Evolutionary conservation across 2,797 vertebrate genomes (phyloP), one percentile per base, ranked within the genome.

Genomic region (Pelobates cultripes): DNA sequence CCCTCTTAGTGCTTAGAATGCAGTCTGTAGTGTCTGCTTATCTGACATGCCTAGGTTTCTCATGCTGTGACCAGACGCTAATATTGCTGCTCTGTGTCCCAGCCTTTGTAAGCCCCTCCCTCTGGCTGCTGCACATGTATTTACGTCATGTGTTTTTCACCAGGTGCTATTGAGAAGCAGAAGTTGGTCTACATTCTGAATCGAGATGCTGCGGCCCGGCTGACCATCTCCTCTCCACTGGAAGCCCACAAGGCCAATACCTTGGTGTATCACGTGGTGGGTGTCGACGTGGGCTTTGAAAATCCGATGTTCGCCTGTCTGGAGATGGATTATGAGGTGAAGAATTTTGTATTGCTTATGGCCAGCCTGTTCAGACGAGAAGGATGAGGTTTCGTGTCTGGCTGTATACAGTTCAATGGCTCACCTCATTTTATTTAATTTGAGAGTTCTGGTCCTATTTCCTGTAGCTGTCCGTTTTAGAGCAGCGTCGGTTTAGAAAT

Each of bases 241-340:
- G 98, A 99, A 87, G 98, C 97, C 9, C 98, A 99, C 85, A 99
- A 99, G 90, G 98, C 98, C 0, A 99, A 99, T 89, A 99, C 98
- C 2, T 93, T 99, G 86, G 98, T 99, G 6, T 99, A 99, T 89
- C 98, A 99, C 0, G 97, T 99, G 10, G 98, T 99, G 4, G 98
- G 97, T 80, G 98, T 99, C 0, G 98, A 99, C 15, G 98, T 99
- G 1, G 98, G 98, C 67, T 99, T 99, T 94, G 98, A 99, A 88
- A 99, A 99, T 84, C 98, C 98, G 0, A 99, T 99, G 98, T 99
- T 99, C 89, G 98, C 98, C 68, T 99, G 98, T 87, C 93, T 99
- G 60, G 98, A 99, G 91, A 99, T 99, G 98, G 98, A 99, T 89
- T 99, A 99, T 77, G 98, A 99, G 96, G 98, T 99, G 60, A 84